Evolutionary conservation across 2,797 vertebrate species (phyloP).

Genomic region (Rhinoraja longicauda): DNA sequence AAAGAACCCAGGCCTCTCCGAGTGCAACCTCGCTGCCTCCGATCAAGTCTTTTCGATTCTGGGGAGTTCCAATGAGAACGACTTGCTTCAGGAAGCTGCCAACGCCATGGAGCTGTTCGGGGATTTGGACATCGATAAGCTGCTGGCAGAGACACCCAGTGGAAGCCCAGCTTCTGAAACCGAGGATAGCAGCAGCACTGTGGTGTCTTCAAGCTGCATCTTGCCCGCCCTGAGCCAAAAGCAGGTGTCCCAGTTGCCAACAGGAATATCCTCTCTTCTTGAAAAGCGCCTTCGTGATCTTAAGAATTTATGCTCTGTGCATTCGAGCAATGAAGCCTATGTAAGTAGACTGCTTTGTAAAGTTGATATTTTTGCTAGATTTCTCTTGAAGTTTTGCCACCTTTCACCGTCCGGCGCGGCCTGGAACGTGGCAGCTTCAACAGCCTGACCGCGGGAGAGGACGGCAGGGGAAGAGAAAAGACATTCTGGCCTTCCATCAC

Average conservation of each 20-base stretch:
- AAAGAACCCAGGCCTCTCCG: constrained; percentile 60
- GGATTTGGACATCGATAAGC: constrained; percentile 81
- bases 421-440: too few relatives aligned
- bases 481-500: too few relatives aligned
- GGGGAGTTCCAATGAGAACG: constrained; percentile 77
- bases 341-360: background rate
- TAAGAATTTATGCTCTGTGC: background rate
- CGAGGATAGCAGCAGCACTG: constrained; percentile 50
- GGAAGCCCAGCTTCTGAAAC: constrained; percentile 71
- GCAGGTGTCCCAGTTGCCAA: constrained; percentile 75
- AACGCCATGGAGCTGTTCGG: constrained; percentile 81
- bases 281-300: constrained; percentile 60
- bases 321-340: background rate
- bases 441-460: too few relatives aligned
- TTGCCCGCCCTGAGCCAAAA: constrained; percentile 63
- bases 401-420: too few relatives aligned
- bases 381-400: background rate
- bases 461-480: too few relatives aligned
- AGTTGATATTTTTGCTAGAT: background rate
- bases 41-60: constrained; percentile 89
- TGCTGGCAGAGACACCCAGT: constrained; percentile 82
- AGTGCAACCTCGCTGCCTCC: constrained; percentile 60
- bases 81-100: constrained; percentile 77
- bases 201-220: constrained; percentile 58
- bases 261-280: constrained; percentile 73